phyloP scores from a whole-genome alignment of 2,113 vertebrate species.

The Ia io region DNA sequence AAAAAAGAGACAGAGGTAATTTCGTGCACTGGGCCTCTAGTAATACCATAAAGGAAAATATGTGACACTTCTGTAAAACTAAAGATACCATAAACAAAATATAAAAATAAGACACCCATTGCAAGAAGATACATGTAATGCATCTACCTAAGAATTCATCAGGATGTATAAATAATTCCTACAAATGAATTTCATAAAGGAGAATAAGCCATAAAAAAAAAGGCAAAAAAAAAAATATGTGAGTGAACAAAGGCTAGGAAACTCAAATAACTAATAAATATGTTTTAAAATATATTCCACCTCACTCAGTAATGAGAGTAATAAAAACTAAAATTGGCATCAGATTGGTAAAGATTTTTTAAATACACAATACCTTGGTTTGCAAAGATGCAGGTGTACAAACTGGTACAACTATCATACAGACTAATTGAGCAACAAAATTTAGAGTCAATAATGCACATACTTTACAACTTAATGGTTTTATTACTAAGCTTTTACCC shows the following conservation, averaged over 20 bases:
- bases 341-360: neutral
- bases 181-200: neutral
- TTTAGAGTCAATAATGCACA: neutral
- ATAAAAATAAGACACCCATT: constrained; percentile 13
- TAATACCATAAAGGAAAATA: neutral
- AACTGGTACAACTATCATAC: neutral
- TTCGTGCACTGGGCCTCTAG: too few relatives aligned
- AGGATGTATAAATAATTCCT: constrained; percentile 34
- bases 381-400: neutral
- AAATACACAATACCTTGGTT: neutral
- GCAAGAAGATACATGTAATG: neutral
- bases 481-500: neutral
- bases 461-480: neutral
- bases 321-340: constrained; percentile 26
- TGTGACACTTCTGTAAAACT: neutral
- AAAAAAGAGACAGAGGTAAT: too few relatives aligned
- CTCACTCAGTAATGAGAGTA: neutral
- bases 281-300: neutral
- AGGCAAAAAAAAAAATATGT: neutral
- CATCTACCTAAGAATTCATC: neutral
- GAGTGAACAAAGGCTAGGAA: neutral
- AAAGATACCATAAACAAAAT: neutral
- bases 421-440: neutral
- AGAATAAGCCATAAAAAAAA: neutral
- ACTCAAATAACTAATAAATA: neutral